These are phyloP conservation scores for Eueides isabella DNA, from an alignment of 1,140 invertebrate species.

Conservation along the genomic window DNA sequence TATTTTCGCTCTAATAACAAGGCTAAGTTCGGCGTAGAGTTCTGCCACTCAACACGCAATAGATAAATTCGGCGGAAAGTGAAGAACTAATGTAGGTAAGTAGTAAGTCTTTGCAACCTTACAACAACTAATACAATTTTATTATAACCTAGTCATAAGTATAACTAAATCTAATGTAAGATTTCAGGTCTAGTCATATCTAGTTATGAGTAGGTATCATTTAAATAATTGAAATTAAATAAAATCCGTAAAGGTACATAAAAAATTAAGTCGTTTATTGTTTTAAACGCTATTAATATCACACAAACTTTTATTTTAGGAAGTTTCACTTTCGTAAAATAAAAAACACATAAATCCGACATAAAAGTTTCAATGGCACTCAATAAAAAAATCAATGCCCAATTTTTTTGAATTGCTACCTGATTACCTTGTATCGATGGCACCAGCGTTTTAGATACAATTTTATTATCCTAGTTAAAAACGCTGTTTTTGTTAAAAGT, in stretches of 20 bases:
- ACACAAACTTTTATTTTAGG: conserved; percentile 23
- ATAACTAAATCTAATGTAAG: too few relatives aligned
- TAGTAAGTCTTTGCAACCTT: too few relatives aligned
- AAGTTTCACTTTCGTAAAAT: neutral
- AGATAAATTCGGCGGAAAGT: too few relatives aligned
- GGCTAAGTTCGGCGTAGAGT: too few relatives aligned
- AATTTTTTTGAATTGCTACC: conserved; percentile 34
- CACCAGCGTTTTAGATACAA: conserved; percentile 11
- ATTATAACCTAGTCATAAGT: too few relatives aligned
- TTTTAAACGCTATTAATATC: neutral
- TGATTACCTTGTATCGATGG: conserved; percentile 29
- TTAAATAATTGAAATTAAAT: neutral
- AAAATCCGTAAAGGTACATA: neutral
- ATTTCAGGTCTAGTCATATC: too few relatives aligned
- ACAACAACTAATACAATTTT: too few relatives aligned
- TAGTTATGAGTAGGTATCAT: too few relatives aligned
- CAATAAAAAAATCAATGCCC: conserved; percentile 20
- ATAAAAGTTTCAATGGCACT: conserved; percentile 7
- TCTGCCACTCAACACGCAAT: too few relatives aligned
- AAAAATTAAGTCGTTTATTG: neutral
- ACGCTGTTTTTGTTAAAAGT: conserved; percentile 62
- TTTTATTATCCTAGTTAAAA: conserved; percentile 47
- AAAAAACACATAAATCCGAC: neutral
- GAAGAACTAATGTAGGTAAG: too few relatives aligned
- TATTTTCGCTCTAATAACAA: too few relatives aligned